Evolutionary conservation across 2,797 vertebrate species (phyloP), one percentile per base, ranked within the genome.

Genomic region (Silurus lanzhouensis): DNA sequence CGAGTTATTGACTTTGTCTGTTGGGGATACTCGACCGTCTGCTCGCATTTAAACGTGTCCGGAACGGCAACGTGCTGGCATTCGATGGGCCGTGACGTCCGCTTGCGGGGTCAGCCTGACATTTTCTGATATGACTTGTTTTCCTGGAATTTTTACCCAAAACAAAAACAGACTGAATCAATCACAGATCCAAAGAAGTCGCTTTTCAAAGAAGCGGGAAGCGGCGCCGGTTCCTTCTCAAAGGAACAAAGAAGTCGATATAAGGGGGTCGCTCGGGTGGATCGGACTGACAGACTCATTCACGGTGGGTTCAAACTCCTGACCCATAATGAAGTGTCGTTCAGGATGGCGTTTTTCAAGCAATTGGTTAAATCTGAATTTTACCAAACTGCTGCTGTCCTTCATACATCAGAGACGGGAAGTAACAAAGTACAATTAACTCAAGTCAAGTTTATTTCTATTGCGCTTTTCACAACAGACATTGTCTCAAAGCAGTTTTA

Each of bases 181-280:
- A 67, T 81, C n/a, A 1, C 4, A 1, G 48, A 12, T 67, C n/a
- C 44, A 20, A 55, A 66, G 15, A 80, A 15, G 12, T 44, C 78
- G 6, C 46, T 81, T 55, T 81, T 81, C 44, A 27, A 15, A 48
- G 44, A 63, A 64, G 3, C 3, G 38, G 48, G 44, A 80, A 46
- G 7, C 3, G 22, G 58, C 20, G 12, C 38, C 27, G 31, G 19
- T 61, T 61, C 17, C 3, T 60, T 78, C 31, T 44, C 75, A 22
- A 5, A 64, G 77, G 31, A 64, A 27, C 44, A 81, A 81, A 80
- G 60, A 46, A 22, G 63, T 81, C 63, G 9, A 81, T 81, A 81
- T 55, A 6, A 1, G 46, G n/a, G n/a, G 46, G 63, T 66, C 63
- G 52, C 15, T 19, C 12, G 15, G 63, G 15, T 67, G 63, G 25